Base-by-base conservation (phyloP, 2,888 invertebrate species). In the Erannis defoliaria region DNA sequence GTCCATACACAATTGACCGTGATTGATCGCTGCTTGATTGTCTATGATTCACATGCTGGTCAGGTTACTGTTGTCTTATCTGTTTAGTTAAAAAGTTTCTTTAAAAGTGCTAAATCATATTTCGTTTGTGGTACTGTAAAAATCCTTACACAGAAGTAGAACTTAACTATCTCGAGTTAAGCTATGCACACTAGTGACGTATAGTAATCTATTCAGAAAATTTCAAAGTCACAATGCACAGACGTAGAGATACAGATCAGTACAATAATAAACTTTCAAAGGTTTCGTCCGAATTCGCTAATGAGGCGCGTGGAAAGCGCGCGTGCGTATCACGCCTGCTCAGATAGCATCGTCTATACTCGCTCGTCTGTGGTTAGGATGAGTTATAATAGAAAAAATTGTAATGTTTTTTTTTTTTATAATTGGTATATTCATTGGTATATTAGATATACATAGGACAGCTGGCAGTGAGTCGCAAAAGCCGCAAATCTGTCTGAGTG, bases 21-120 rank as follows among this genome's bases (percentile, higher is more conserved):
- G 89, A 90, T 89, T 86, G 90, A 90, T 90, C 84, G 73, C 78
- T 74, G 74, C 70, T 79, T 77, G 74, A 79, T 80, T 81, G 83
- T 76, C 79, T 72, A 71, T 87, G 88, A 88, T 72, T 88, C 88
- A 87, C 86, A 85, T 66, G 46, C 46, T 45, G 55, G 66, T 66
- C 67, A 72, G 72, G 68, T 16, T 45, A 29, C 29, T 6, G 14
- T n/a, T 14, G 16, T 29, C 23, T 23, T 43, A 21, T 21, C n/a
- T 23, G 12, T 42, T 42, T 35, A 5, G 8, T 26, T 35, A 5
- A 33, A n/a, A n/a, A n/a, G n/a, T n/a, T n/a, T n/a, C n/a, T n/a
- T n/a, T n/a, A n/a, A n/a, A n/a, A n/a, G n/a, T n/a, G n/a, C n/a
- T n/a, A n/a, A n/a, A n/a, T n/a, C n/a, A n/a, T n/a, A n/a, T n/a